Evolutionary conservation across 1,140 invertebrate species (phyloP), one percentile per base, ranked within the genome.

Genomic region (Caenorhabditis inopinata): DNA sequence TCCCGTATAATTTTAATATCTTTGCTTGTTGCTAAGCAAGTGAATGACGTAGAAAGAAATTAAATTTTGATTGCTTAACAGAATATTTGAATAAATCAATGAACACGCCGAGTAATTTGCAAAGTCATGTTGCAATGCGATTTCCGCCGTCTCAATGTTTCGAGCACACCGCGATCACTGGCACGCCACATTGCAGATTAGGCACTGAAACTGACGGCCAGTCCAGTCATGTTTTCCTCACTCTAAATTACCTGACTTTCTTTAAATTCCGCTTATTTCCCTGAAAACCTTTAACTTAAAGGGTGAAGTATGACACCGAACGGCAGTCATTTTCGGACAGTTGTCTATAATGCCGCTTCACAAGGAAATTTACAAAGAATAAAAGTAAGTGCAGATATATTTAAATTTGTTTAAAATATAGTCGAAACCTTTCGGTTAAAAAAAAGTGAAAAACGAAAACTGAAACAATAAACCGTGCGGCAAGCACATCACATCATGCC

Each of bases 341-440:
- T 80, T 7, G 18, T 80, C 18, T 80, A 53, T 29, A 80, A 80
- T 58, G 79, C 79, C 4, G 73, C 73, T 0, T 1, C n/a, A 42
- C 27, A 16, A 9, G 68, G 68, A 38, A 74, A 80, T 12, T 16
- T 80, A 14, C 21, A 16, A 0, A 25, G 79, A 42, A 46, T 80
- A 16, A 18, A 42, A 35, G 73, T 80, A 32, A 78, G 45, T n/a
- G n/a, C n/a, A n/a, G n/a, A n/a, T n/a, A n/a, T n/a, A n/a, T n/a
- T n/a, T n/a, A n/a, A n/a, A n/a, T n/a, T n/a, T n/a, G n/a, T n/a
- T n/a, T n/a, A n/a, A n/a, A n/a, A n/a, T n/a, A n/a, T n/a, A n/a
- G n/a, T n/a, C 18, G n/a, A 53, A 53, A 53, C 7, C 7, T n/a
- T 23, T 11, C 7, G n/a, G 18, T 75, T 46, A 21, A 18, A 23